A percentile compares a stretch with the other conserved stretches of the same genome.
These are phyloP conservation scores for Peromyscus nudipes DNA, from an alignment of 2,797 vertebrate species.

Conservation along the genomic window DNA sequence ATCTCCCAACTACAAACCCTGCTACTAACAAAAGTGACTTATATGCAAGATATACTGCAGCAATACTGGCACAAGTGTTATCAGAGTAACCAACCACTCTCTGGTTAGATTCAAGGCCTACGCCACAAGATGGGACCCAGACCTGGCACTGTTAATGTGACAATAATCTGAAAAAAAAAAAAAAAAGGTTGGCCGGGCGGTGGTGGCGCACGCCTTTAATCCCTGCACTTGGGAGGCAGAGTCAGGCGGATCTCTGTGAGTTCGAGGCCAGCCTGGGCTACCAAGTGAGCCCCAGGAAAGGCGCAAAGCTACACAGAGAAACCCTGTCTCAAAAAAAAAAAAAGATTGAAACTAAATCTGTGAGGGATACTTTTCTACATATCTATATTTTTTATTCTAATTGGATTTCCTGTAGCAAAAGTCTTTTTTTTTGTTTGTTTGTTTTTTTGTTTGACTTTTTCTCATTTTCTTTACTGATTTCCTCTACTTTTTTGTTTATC, in stretches of 20 bases:
- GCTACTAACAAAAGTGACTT: background rate
- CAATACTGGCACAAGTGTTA: background rate
- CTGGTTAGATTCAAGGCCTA: background rate
- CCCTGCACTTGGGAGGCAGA: no score
- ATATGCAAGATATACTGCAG: background rate
- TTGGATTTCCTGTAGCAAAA: conserved; percentile 94
- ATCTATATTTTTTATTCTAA: conserved; percentile 96
- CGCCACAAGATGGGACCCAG: background rate
- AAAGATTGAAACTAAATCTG: conserved; percentile 92
- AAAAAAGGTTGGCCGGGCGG: no score
- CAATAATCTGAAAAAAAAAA: background rate
- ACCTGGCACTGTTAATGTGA: background rate
- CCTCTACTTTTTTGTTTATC: no score
- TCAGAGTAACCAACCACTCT: background rate
- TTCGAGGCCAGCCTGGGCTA: no score
- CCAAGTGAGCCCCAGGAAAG: no score
- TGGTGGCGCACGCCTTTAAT: no score
- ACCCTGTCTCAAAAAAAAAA: background rate
- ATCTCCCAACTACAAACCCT: background rate
- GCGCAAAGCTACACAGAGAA: no score
- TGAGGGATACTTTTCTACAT: conserved; percentile 84
- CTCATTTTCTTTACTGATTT: no score
- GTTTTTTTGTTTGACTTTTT: no score
- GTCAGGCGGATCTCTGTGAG: no score
- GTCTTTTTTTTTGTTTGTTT: background rate